Conservation (phyloP, 2,888 invertebrate genomes). For the Synergus umbraculus region DNA sequence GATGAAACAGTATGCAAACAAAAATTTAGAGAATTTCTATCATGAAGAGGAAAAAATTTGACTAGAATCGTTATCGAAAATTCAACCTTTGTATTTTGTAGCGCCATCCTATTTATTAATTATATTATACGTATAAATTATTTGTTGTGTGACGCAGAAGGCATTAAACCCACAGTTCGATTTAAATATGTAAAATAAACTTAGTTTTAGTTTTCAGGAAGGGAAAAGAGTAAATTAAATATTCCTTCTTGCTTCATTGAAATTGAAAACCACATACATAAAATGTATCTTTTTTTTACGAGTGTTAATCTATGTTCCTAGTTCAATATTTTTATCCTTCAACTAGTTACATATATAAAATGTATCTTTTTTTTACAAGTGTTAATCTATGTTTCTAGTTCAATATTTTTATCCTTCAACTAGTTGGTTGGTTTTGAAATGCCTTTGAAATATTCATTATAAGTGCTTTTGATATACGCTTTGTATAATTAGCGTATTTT, state of each 20-base stretch:
- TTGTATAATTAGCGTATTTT: neutral
- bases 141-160: neutral
- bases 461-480: neutral
- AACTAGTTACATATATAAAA: neutral
- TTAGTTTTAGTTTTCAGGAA: neutral
- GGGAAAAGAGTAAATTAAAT: neutral
- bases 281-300: neutral
- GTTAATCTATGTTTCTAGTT: neutral
- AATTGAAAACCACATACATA: neutral
- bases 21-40: too few relatives aligned
- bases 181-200: neutral
- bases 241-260: neutral
- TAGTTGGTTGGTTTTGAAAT: neutral
- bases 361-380: neutral
- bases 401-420: neutral
- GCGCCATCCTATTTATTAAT: too few relatives aligned
- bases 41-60: too few relatives aligned
- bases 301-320: neutral
- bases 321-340: neutral
- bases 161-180: neutral
- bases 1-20: too few relatives aligned
- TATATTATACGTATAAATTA: neutral
- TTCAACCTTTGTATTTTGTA: too few relatives aligned
- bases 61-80: too few relatives aligned
- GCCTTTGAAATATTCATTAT: neutral